Evolutionary conservation across 2,797 vertebrate species (phyloP).

Genomic region (Odontamblyopus lacepedii): DNA sequence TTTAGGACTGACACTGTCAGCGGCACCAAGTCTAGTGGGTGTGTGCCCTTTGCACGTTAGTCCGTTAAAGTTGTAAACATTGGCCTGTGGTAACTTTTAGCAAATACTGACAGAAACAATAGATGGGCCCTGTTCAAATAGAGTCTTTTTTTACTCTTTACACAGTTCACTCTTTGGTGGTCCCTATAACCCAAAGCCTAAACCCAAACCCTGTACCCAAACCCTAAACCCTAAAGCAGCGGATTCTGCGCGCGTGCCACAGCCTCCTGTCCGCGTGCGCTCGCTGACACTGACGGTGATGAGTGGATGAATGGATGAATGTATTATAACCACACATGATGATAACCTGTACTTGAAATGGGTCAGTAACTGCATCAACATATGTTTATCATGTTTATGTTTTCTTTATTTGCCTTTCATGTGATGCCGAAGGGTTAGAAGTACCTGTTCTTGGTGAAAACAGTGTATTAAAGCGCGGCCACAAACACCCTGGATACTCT

Average conservation of each 20-base stretch:
- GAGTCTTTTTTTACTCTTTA: conserved; percentile 21
- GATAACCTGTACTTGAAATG: background rate
- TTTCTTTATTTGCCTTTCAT: conserved; percentile 14
- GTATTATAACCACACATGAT: background rate
- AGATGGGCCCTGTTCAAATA: background rate
- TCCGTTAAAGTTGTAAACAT: conserved; percentile 60
- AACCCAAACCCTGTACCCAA: too few relatives aligned
- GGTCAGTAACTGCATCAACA: background rate
- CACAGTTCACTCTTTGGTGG: conserved; percentile 28
- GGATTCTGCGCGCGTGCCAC: conserved; percentile 42
- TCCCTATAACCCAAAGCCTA: too few relatives aligned
- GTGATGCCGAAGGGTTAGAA: conserved; percentile 13
- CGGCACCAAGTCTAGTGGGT: conserved; percentile 62
- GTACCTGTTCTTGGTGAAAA: conserved; percentile 21
- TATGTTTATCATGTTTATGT: background rate
- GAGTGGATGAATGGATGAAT: background rate
- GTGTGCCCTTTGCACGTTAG: conserved; percentile 51
- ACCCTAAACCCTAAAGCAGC: conserved; percentile 12
- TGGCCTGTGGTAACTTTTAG: conserved; percentile 22
- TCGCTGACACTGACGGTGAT: conserved; percentile 20
- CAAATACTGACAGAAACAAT: background rate
- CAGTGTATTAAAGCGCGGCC: background rate
- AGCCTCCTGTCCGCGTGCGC: conserved; percentile 19
- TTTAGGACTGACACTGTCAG: conserved; percentile 23
- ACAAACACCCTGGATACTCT: conserved; percentile 11